Conservation (phyloP, 2,113 vertebrate species). For the Nyctereutes procyonoides region DNA sequence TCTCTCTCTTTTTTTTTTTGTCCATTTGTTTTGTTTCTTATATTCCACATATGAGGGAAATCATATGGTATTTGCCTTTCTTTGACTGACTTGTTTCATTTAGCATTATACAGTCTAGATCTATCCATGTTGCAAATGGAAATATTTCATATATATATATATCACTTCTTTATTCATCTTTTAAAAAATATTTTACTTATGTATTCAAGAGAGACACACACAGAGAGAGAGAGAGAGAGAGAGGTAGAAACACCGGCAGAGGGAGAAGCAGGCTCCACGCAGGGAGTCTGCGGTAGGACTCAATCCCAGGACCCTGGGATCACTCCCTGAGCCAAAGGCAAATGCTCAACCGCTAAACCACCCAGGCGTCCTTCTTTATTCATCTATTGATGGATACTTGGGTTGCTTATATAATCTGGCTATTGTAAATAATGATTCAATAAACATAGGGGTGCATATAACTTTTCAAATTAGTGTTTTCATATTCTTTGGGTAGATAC, state of each 20-base stretch:
- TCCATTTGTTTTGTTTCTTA: background rate
- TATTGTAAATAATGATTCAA: background rate
- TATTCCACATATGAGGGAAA: background rate
- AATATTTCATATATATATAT: background rate
- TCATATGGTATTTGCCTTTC: background rate
- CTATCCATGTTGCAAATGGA: background rate
- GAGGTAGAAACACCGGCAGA: too few species aligned
- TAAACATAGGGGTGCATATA: background rate
- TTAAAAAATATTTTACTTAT: too few species aligned
- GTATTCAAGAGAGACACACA: too few species aligned
- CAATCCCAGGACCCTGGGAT: too few species aligned
- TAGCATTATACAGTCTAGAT: background rate
- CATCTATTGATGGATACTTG: background rate
- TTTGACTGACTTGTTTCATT: background rate
- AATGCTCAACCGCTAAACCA: too few species aligned
- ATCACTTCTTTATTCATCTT: too few species aligned
- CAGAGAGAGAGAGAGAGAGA: too few species aligned
- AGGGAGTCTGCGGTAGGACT: too few species aligned
- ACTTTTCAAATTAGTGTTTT: background rate
- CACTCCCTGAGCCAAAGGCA: too few species aligned
- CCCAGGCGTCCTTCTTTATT: background rate
- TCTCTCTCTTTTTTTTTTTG: background rate
- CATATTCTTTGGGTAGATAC: background rate
- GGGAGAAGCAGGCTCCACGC: too few species aligned
- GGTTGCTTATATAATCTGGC: background rate